phyloP scores from a whole-genome alignment of 1,140 invertebrate species.

The Drosophila quadrilineata region DNA sequence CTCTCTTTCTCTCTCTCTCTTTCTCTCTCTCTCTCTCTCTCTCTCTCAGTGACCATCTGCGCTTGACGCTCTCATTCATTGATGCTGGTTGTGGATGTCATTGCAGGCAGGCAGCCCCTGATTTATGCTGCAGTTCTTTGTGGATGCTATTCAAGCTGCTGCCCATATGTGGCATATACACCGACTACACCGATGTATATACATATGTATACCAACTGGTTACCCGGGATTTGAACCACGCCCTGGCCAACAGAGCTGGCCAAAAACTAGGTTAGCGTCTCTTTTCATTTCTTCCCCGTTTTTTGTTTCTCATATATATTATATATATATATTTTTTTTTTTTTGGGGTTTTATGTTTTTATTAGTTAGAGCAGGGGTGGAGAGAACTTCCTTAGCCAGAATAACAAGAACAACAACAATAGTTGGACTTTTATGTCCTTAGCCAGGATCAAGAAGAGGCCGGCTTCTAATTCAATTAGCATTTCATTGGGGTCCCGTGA shows the following conservation, averaged over 20 bases:
- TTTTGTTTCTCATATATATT: background rate
- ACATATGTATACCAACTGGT: slow-evolving; percentile 31
- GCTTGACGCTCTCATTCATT: background rate
- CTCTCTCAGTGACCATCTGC: background rate
- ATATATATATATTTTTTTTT: background rate
- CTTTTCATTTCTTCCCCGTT: background rate
- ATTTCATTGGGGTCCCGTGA: slow-evolving; percentile 29
- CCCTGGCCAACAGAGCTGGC: slow-evolving; percentile 62
- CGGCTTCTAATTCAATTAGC: slow-evolving; percentile 51
- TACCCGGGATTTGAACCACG: slow-evolving; percentile 78
- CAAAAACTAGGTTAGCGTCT: slow-evolving; percentile 28
- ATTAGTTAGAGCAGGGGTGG: too few relatives aligned
- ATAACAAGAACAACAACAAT: background rate
- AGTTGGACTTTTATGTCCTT: background rate
- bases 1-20: background rate
- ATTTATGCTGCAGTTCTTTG: slow-evolving; percentile 47
- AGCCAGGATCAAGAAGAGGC: background rate
- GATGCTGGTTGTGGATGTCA: slow-evolving; percentile 44
- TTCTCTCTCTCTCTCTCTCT: background rate
- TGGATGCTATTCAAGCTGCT: slow-evolving; percentile 47
- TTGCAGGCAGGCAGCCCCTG: slow-evolving; percentile 38
- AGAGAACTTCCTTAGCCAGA: too few relatives aligned
- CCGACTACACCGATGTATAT: background rate
- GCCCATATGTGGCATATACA: too few relatives aligned
- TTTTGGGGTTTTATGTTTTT: background rate